Percentiles rank a stretch among this genome's conserved stretches.
Conservation (phyloP, 2,113 vertebrate genomes). For the Prietella phreatophila region DNA sequence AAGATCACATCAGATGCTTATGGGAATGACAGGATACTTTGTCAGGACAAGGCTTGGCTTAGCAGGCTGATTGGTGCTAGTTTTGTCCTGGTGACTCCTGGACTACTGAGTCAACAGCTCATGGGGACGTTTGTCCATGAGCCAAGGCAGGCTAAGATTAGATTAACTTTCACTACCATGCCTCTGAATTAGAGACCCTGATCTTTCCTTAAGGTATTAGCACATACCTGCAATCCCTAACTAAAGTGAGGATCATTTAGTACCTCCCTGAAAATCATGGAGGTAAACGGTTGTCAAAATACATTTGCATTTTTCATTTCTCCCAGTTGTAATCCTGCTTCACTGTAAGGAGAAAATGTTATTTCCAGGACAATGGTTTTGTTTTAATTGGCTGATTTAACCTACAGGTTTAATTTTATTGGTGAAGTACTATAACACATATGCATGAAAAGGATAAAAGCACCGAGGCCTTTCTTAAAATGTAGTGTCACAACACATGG, state of each 20-base stretch:
- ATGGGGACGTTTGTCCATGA: too few relatives aligned
- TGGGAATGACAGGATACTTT: slow-evolving; percentile 17
- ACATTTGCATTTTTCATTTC: neutral
- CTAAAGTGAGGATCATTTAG: neutral
- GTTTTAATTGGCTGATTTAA: neutral
- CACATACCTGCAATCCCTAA: neutral
- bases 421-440: neutral
- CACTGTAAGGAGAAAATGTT: neutral
- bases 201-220: neutral
- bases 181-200: neutral
- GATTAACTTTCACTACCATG: neutral
- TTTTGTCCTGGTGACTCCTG: neutral
- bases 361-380: neutral
- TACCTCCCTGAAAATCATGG: neutral
- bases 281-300: neutral
- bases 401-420: neutral
- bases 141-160: neutral
- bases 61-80: slow-evolving; percentile 11
- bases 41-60: neutral
- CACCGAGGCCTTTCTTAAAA: neutral
- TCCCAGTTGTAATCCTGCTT: neutral
- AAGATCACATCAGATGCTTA: slow-evolving; percentile 26
- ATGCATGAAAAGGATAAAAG: neutral
- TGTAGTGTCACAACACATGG: neutral
- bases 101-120: neutral